phyloP scores from a whole-genome alignment of 2,888 invertebrate genomes.

The Acanthosepion esculentum region DNA sequence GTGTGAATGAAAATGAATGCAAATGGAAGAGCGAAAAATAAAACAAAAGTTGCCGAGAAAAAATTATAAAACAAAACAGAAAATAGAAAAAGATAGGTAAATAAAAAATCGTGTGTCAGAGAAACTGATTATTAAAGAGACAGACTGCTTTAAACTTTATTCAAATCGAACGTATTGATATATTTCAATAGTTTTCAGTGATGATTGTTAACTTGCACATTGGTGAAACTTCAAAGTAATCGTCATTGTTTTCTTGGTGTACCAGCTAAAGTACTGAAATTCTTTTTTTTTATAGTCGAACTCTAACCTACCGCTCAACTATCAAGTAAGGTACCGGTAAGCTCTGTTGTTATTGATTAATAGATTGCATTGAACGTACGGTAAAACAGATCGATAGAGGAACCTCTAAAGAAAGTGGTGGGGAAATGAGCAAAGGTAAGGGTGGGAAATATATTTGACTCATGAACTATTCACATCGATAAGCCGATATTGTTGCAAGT shows the following conservation, averaged over 20 bases:
- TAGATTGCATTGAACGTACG: not conserved
- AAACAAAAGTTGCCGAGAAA: too few species aligned
- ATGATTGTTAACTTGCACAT: not conserved
- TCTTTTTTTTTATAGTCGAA: too few species aligned
- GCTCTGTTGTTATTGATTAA: not conserved
- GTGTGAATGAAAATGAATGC: too few species aligned
- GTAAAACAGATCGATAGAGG: not conserved
- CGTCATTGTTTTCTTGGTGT: not conserved
- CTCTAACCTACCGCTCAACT: not conserved
- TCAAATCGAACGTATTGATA: not conserved
- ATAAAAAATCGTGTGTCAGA: too few species aligned
- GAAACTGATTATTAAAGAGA: too few species aligned
- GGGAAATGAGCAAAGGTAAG: not conserved
- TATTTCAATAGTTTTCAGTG: not conserved
- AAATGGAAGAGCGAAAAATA: too few species aligned
- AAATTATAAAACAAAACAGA: too few species aligned
- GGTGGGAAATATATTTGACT: not conserved
- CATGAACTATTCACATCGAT: not conserved
- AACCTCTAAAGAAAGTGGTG: not conserved
- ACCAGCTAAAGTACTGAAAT: not conserved
- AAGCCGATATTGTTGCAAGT: not conserved
- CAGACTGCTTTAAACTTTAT: not conserved
- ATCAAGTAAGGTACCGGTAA: not conserved
- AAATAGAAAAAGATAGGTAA: too few species aligned
- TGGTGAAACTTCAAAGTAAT: not conserved